A percentile compares a stretch with the other conserved stretches of the same genome.
Conservation (phyloP, 2,797 vertebrate species). For the Agapornis canus region DNA sequence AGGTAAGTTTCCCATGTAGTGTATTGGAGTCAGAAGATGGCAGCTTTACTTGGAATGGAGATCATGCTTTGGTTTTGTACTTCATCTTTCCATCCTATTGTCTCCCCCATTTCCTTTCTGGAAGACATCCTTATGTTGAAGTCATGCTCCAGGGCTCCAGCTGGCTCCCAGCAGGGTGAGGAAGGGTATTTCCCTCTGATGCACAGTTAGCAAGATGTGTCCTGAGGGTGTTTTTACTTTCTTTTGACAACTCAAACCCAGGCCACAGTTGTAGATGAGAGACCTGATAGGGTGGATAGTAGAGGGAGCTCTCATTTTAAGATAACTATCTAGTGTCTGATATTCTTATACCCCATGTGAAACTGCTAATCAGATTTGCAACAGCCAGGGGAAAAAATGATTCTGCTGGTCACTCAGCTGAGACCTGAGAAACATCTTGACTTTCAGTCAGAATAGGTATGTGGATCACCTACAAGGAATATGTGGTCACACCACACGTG, state of each 20-base stretch:
- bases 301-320: background rate
- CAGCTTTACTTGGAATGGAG: background rate
- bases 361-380: background rate
- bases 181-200: background rate
- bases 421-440: background rate
- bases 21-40: background rate
- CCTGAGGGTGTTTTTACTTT: background rate
- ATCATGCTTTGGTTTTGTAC: background rate
- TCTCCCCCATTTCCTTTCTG: conserved; percentile 9
- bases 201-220: background rate
- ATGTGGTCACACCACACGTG: background rate
- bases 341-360: background rate
- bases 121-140: background rate
- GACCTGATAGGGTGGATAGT: background rate
- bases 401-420: background rate
- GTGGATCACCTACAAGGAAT: background rate
- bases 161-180: background rate
- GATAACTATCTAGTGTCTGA: background rate
- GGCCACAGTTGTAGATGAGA: background rate
- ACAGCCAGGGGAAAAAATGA: background rate
- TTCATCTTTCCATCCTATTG: background rate
- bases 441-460: background rate
- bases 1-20: background rate
- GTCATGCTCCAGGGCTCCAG: background rate
- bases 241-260: background rate